Evolutionary conservation across 92 coral and sea anemone genomes (phyloP).

Genomic region (Montipora capitata): DNA sequence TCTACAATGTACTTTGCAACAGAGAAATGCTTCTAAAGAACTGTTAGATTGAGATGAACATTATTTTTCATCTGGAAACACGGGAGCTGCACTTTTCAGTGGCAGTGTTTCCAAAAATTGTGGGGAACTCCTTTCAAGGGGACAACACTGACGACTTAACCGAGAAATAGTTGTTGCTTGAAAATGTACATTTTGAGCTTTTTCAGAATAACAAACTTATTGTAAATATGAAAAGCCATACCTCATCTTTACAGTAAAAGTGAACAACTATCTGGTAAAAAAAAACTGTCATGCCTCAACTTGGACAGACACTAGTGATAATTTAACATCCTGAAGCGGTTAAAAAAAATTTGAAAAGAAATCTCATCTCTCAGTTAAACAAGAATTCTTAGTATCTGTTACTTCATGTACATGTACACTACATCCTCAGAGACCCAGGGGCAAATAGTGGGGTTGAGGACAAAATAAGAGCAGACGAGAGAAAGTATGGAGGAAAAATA

Average conservation of each 20-base stretch:
- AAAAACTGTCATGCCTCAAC: too few species aligned
- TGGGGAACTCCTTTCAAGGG: constrained; percentile 13
- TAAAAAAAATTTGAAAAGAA: too few species aligned
- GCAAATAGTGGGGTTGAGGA: too few species aligned
- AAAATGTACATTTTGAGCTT: constrained; percentile 24
- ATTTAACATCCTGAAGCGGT: too few species aligned
- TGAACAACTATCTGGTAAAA: constrained; percentile 26
- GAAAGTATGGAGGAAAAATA: too few species aligned
- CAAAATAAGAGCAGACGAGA: too few species aligned
- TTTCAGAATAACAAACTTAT: constrained; percentile 29
- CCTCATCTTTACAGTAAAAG: constrained; percentile 16
- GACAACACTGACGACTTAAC: constrained; percentile 27
- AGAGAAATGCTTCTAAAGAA: constrained; percentile 66
- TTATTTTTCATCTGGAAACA: constrained; percentile 47
- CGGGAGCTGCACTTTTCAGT: constrained; percentile 13
- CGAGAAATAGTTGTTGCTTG: constrained; percentile 36
- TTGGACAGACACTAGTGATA: too few species aligned
- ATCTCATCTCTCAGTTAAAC: too few species aligned
- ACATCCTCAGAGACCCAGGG: too few species aligned
- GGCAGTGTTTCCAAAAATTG: constrained; percentile 41
- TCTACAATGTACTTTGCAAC: constrained; percentile 45
- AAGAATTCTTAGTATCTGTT: too few species aligned
- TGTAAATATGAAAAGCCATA: constrained; percentile 10
- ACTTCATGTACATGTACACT: too few species aligned
- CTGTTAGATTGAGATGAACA: constrained; percentile 61